Evolutionary conservation across 2,888 invertebrate species (phyloP), one percentile per base, ranked within the genome.

Genomic region (Trachelus troglodyta): DNA sequence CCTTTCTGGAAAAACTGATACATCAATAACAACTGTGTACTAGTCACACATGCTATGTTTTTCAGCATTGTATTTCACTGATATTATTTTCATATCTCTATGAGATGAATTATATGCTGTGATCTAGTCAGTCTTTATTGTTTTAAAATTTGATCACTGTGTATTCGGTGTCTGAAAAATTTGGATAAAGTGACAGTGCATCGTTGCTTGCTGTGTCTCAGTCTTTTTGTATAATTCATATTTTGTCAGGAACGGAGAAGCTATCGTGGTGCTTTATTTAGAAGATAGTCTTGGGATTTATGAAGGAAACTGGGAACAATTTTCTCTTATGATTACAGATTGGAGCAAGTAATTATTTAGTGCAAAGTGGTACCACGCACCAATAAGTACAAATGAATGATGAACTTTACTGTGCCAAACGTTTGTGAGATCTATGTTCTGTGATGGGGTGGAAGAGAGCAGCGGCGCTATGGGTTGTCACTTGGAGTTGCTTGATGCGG

Each of bases 361-460:
- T 71, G 31, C 71, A 34, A 71, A 71, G 31, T 71, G 30, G 31
- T 34, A 34, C 33, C 6, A 34, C 71, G 2, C 30, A 33, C 71
- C 31, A 69, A 71, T 34, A 71, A 34, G 77, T 80, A 80, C 79
- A 75, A 75, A 75, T 75, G 78, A 79, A 82, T 80, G 75, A 83
- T 83, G 83, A 78, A 75, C 78, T 78, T 77, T 80, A 79, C 80
- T 75, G 80, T 79, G 80, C 31, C 68, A 34, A 80, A 77, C 76
- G 69, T 80, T 75, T 77, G 79, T 78, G 79, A 80, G 76, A 76
- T 77, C 73, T 80, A 81, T 81, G 83, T 80, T 79, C 79, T 89
- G 90, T 90, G 86, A 91, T 91, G 91, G 90, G 89, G 89, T 88
- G 88, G 86, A 84, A 83, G 80, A 85, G 80, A 83, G 86, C 87